Evolutionary conservation across 2,797 vertebrate genomes (phyloP), one percentile per base, ranked within the genome.

Genomic region (Acropternis orthonyx): DNA sequence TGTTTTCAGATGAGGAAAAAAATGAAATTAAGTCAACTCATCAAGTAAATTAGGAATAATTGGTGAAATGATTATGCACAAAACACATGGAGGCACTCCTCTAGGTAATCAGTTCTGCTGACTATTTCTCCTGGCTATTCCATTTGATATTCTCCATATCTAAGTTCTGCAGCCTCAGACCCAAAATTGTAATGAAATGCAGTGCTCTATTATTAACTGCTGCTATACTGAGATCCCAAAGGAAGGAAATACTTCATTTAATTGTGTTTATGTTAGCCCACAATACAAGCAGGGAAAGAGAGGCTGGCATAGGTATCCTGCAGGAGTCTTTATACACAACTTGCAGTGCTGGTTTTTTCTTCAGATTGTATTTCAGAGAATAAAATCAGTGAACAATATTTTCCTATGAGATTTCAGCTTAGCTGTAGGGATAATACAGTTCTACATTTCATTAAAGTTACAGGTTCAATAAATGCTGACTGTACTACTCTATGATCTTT

Each of bases 61-160:
- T 93, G 88, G 74, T 93, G 71, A 69, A 96, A 90, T 51, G n/a
- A 87, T 80, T 93, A 94, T 89, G 88, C 67, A 82, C 58, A 93
- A 95, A 84, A 55, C 37, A 88, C 85, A 79, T 3, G 0, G 44
- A 95, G 67, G 80, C 85, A 83, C 52, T 89, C 71, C 94, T 94
- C 76, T 49, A 92, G 88, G 87, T 84, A 91, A 52, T 86, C 73
- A 85, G 63, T 85, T 95, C 88, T 82, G 59, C 68, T 80, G 80
- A 85, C 63, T 93, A 49, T 95, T 96, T 95, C 95, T 95, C 63
- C 94, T 90, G 68, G 95, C 92, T 96, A 93, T 93, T 96, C 62
- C 56, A 93, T 88, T 95, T 94, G 71, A 93, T 95, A 94, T 89
- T 93, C 85, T 93, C 74, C 52, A 22, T 90, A 90, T 94, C 80